These are phyloP conservation scores for Cnemophilus loriae DNA, from an alignment of 2,113 vertebrate genomes.

Conservation along the genomic window DNA sequence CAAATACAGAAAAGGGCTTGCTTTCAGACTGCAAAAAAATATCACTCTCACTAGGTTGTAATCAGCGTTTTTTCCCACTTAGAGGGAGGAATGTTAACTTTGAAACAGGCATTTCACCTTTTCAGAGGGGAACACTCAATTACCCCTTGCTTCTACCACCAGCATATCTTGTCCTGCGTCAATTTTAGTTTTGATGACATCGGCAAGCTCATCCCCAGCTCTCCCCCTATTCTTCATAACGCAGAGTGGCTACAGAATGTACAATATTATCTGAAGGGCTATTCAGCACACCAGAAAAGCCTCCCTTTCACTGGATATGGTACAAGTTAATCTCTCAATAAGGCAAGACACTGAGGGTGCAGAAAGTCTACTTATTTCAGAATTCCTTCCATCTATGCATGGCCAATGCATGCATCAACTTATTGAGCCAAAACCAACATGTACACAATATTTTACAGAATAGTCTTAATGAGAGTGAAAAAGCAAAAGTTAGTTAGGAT, in stretches of 20 bases:
- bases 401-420: not conserved
- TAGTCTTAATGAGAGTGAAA: not conserved
- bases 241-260: not conserved
- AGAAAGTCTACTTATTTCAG: not conserved
- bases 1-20: not conserved
- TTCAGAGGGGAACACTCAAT: not conserved
- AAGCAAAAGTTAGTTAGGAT: not conserved
- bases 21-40: not conserved
- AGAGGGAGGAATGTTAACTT: not conserved
- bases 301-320: not conserved
- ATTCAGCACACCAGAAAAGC: not conserved
- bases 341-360: accelerated
- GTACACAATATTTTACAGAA: not conserved
- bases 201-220: not conserved
- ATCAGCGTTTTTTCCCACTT: not conserved
- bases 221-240: not conserved
- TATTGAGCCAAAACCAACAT: not conserved
- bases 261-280: not conserved
- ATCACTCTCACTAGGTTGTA: not conserved
- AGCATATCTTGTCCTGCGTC: not conserved
- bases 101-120: not conserved
- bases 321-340: not conserved
- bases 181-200: not conserved
- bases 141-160: not conserved
- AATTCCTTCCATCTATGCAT: not conserved